A percentile compares a stretch with the other conserved stretches of the same genome.
Conservation (phyloP, 1,140 invertebrate genomes). For the Drosophila santomea region DNA sequence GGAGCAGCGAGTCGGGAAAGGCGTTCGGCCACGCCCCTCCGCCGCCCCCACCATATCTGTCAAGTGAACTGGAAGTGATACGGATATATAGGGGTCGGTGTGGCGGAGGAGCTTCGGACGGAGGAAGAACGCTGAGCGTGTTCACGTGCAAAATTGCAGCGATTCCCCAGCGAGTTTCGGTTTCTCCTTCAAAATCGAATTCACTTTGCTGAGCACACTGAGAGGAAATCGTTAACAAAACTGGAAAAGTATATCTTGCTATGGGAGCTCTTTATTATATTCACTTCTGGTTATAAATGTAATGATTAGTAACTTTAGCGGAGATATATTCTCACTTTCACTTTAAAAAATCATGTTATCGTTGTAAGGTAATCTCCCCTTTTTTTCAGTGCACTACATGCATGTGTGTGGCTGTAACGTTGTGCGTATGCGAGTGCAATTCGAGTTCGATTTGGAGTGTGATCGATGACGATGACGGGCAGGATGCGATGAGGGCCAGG, state of each 20-base stretch:
- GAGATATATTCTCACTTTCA: too few relatives aligned
- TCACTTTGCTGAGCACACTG: slow-evolving; percentile 38
- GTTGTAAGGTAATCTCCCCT: neutral
- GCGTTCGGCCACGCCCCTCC: slow-evolving; percentile 35
- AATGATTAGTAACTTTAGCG: too few relatives aligned
- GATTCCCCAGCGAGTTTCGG: slow-evolving; percentile 66
- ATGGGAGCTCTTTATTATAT: too few relatives aligned
- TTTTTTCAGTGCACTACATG: neutral
- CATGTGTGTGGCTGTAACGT: neutral
- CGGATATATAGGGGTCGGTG: slow-evolving; percentile 24
- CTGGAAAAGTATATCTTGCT: neutral
- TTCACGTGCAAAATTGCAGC: slow-evolving; percentile 82
- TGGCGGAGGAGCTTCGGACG: neutral
- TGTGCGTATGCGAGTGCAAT: slow-evolving; percentile 46
- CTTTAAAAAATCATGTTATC: too few relatives aligned
- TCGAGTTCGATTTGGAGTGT: slow-evolving; percentile 69
- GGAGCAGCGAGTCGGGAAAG: slow-evolving; percentile 45
- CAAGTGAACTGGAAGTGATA: slow-evolving; percentile 82
- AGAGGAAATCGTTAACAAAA: neutral
- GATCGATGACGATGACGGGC: slow-evolving; percentile 68
- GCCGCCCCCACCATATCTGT: slow-evolving; percentile 57
- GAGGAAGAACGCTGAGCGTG: slow-evolving; percentile 60
- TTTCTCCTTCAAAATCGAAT: slow-evolving; percentile 54
- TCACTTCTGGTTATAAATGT: too few relatives aligned
- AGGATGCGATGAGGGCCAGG: slow-evolving; percentile 42